Evolutionary conservation across 2,797 vertebrate genomes (phyloP), one percentile per base, ranked within the genome.

Genomic region (Sciaenops ocellatus): DNA sequence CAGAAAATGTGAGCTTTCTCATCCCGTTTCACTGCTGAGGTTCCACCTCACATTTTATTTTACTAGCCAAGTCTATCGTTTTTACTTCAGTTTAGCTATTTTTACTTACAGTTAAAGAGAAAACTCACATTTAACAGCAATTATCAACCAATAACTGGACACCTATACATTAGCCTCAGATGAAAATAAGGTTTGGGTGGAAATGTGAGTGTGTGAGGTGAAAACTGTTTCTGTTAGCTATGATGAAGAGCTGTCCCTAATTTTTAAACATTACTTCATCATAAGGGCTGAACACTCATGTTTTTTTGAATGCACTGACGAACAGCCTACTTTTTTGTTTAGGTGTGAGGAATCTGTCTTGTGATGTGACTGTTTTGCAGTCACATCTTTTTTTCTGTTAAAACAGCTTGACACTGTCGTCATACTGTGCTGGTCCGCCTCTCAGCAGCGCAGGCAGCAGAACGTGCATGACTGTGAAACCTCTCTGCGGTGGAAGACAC

Each of bases 401-500:
- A 65, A 86, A 57, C 70, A 70, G 60, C 79, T 67, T 78, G 72
- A 78, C 24, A 55, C 59, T 54, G 74, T 69, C 50, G 41, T 79
- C 61, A 85, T 81, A 74, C 61, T 38, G n/a, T 17, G 62, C 60
- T 11, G 64, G 41, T 78, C 69, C 3, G 41, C 69, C 78, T 84
- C 55, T 79, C 78, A 82, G 75, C 83, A 69, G 75, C 13, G 17
- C 66, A 77, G n/a, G 65, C 82, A 66, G 88, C 83, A 82, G 84
- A 80, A 74, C 56, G 42, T 54, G 51, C 48, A 64, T 44, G 75
- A 73, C 84, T 80, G 63, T 15, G 82, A 89, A 83, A 81, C 57
- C 80, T 84, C 91, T 92, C 84, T 38, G 81, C 60, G 50, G 80
- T 73, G 76, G 82, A 87, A 89, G 83, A 89, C 89, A 74, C 78